Evolutionary conservation across 2,888 invertebrate genomes (phyloP).

Genomic region (Phorcus lineatus): DNA sequence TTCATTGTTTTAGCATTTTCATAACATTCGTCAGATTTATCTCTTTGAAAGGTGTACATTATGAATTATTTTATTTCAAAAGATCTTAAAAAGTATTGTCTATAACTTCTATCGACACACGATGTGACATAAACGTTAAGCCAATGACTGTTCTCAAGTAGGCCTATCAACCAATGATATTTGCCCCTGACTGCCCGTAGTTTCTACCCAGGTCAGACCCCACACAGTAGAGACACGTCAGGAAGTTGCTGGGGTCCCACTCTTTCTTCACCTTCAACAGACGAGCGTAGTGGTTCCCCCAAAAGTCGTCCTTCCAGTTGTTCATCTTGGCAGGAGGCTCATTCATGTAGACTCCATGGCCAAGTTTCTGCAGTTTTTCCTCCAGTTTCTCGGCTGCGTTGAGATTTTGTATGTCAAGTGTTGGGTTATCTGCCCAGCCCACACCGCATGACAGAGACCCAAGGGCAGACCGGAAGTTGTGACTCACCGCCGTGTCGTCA

Average conservation of each 20-base stretch:
- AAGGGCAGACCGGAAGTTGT: constrained; percentile 34
- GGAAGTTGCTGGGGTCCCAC: constrained; percentile 55
- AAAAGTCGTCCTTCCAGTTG: constrained; percentile 55
- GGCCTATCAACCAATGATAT: too few relatives aligned
- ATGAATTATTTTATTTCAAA: too few relatives aligned
- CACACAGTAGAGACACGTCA: constrained; percentile 59
- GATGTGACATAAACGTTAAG: too few relatives aligned
- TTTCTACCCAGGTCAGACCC: constrained; percentile 43
- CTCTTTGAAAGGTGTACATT: too few relatives aligned
- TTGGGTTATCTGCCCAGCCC: constrained; percentile 23
- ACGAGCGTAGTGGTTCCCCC: constrained; percentile 51
- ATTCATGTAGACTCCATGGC: constrained; percentile 53
- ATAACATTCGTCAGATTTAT: too few relatives aligned
- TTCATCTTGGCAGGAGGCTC: constrained; percentile 50
- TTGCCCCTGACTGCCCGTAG: too few relatives aligned
- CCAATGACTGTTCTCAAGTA: too few relatives aligned
- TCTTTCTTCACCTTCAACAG: constrained; percentile 50
- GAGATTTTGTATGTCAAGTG: constrained; percentile 5
- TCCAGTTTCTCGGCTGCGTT: background rate
- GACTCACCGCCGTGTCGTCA: constrained; percentile 34
- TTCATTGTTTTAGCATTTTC: too few relatives aligned
- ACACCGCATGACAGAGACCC: constrained; percentile 39
- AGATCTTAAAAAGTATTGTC: too few relatives aligned
- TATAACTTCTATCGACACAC: too few relatives aligned
- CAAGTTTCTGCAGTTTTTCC: constrained; percentile 31